Conservation (phyloP, 2,113 vertebrate genomes). For the Mesembrinibis cayennensis region DNA sequence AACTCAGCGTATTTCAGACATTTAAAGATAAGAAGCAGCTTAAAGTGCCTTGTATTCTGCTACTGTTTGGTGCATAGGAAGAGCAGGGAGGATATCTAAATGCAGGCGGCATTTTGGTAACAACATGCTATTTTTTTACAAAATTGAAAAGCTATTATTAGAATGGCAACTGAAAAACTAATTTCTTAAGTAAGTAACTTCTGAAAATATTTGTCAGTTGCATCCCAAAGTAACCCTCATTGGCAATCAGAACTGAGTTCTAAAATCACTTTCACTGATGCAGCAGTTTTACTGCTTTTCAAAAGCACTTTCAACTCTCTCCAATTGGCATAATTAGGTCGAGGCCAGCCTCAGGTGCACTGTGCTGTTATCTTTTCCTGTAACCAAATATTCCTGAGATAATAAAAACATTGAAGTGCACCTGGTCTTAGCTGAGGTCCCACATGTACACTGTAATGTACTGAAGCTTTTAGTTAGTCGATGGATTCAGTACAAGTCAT, state of each 20-base stretch:
- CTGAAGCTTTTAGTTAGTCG: neutral
- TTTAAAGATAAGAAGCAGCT: neutral
- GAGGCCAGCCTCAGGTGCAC: neutral
- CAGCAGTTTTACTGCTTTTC: neutral
- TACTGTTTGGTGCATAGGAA: neutral
- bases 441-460: neutral
- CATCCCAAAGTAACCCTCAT: accelerated
- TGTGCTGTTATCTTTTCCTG: neutral
- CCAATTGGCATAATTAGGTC: neutral
- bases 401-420: neutral
- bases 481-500: neutral
- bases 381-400: neutral
- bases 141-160: neutral
- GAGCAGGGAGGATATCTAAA: neutral
- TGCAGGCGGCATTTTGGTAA: neutral
- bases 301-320: neutral
- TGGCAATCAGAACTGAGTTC: neutral
- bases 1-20: neutral
- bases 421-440: neutral
- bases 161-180: neutral
- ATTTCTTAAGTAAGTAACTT: neutral
- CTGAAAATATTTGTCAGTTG: neutral
- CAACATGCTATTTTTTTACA: accelerated
- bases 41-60: neutral
- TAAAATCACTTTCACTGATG: neutral